Base-by-base conservation (phyloP, 2,797 vertebrate species). In the Pristis pectinata region DNA sequence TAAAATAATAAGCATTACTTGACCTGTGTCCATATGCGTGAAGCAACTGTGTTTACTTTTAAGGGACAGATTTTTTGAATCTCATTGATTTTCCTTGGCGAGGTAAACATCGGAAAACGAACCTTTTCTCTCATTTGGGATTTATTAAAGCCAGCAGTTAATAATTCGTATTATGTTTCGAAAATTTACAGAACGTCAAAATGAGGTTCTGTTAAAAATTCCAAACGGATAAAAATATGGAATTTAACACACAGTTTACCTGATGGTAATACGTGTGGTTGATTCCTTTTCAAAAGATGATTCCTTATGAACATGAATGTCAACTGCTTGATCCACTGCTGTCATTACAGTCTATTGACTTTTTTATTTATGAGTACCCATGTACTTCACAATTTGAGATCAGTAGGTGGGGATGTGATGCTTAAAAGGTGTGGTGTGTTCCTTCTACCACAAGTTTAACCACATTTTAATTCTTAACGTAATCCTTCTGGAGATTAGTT, bases 341-440 rank as follows among this genome's bases (percentile, higher is more conserved):
- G 70, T 19, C 72, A 41, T 94, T 93, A 61, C 37, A 19, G 70
- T 6, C 27, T 74, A 53, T 74, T 93, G 34, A 30, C 24, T 94
- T 49, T 70, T 70, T 34, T 94, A 34, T 34, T 49, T 49, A 72
- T 4, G 24, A 93, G 2, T 93, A 94, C 44, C 13, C 44, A 30
- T 34, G n/a, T 27, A 11, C 94, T 94, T 94, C 72, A 74, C 92
- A 76, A 74, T 94, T 76, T 24, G 13, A 74, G 74, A 49, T 94
- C 41, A 94, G 64, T 49, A 93, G 70, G 92, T 94, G 70, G 30
- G n/a, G n/a, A 49, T 44, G 27, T 93, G 92, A 93, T 93, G 41
- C 37, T 37, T 94, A n/a, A 74, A 76, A 56, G 44, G 19, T 49
- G 13, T 76, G 67, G n/a, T 44, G 37, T 2, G 11, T 94, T 76